Evolutionary conservation across 2,888 invertebrate genomes (phyloP).

Genomic region (Cantharis rufa): DNA sequence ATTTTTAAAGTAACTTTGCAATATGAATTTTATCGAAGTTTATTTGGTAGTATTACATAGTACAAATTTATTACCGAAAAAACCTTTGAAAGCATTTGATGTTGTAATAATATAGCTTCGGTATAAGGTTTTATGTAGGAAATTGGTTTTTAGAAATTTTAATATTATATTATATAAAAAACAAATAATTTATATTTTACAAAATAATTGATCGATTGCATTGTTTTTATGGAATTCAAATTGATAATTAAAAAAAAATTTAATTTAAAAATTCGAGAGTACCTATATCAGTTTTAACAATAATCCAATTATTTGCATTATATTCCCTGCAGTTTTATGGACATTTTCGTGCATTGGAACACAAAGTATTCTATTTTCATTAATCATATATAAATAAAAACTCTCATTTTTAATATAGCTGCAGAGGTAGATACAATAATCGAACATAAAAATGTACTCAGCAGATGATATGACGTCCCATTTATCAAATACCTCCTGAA

Average conservation of each 20-base stretch:
- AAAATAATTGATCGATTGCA: not conserved
- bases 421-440: conserved; percentile 3
- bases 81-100: not conserved
- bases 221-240: not conserved
- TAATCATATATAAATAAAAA: not conserved
- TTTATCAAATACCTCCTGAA: conserved; percentile 13
- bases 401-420: not conserved
- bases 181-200: not conserved
- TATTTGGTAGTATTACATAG: not conserved
- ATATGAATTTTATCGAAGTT: not conserved
- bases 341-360: not conserved
- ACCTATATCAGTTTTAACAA: not conserved
- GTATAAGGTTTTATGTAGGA: not conserved
- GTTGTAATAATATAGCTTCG: not conserved
- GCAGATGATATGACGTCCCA: conserved; percentile 16
- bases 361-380: not conserved
- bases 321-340: not conserved
- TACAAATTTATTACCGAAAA: not conserved
- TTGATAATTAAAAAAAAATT: not conserved
- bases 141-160: not conserved
- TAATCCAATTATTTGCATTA: not conserved
- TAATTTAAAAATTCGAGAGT: not conserved
- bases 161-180: not conserved
- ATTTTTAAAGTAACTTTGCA: not conserved
- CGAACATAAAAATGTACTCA: conserved; percentile 7